These are phyloP conservation scores for Sorex maritimensis DNA, from an alignment of 2,797 vertebrate species.

Conservation along the genomic window DNA sequence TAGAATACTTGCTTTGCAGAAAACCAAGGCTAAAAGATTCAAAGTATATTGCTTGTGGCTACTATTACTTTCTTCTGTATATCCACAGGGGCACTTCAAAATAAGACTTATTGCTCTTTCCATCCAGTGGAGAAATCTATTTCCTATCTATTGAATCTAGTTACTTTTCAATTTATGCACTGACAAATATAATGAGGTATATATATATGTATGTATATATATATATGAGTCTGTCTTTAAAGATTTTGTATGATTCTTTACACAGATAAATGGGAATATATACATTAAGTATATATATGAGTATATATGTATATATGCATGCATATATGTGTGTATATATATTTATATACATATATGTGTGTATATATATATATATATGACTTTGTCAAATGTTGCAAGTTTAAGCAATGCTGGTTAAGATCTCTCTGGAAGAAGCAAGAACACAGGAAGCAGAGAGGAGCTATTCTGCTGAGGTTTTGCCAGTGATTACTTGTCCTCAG, in stretches of 20 bases:
- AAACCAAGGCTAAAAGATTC: background rate
- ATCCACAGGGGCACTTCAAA: background rate
- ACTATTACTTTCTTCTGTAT: background rate
- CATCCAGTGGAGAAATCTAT: background rate
- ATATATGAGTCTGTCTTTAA: background rate
- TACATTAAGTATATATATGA: no score
- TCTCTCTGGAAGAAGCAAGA: background rate
- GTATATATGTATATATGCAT: no score
- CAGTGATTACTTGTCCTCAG: background rate
- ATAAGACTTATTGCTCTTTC: background rate
- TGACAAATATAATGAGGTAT: background rate
- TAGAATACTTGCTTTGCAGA: conserved; percentile 17
- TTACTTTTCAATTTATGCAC: conserved; percentile 10
- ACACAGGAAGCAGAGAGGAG: no score
- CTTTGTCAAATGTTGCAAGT: no score
- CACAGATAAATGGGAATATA: no score
- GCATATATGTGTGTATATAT: no score
- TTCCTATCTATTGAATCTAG: background rate
- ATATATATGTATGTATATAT: no score
- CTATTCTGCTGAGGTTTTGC: background rate
- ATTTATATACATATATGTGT: no score
- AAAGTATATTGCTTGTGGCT: background rate
- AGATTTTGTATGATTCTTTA: background rate
- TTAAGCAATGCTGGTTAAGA: background rate
- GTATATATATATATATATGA: no score